Base-by-base conservation (phyloP, 2,888 invertebrate genomes). In the Eurytoma californica region DNA sequence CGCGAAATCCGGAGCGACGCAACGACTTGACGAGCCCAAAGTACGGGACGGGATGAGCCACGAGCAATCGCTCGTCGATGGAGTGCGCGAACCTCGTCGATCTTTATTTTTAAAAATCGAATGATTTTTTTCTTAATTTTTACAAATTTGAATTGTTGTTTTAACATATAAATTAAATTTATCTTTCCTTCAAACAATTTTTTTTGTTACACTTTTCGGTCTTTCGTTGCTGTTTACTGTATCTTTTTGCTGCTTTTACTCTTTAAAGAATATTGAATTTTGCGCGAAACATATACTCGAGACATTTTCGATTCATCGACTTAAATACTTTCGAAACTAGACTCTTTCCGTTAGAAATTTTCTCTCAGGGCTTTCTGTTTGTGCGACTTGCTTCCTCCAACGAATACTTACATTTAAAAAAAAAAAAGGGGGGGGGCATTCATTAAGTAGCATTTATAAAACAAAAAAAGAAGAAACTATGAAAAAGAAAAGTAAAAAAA, bases 241-340 rank as follows among this genome's bases (percentile, higher is more conserved):
- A 5, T 18, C 5, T 53, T 24, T 57, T 72, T 65, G 13, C 13
- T 53, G 55, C 12, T 14, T 30, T 16, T 20, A 65, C 9, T 39
- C 39, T 39, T 39, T 39, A 39, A 39, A 39, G 39, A 9, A 39
- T 39, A 39, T 39, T 9, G 39, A 39, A 39, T 39, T 39, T 39
- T 57, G 28, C 28, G 14, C n/a, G 53, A 24, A 69, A 18, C 3
- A 70, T 67, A 74, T 58, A 39, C 47, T 57, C 51, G 74, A 80
- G 80, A 77, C 80, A 77, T 74, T 74, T 70, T 80, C 74, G 80
- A 80, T 74, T 77, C 12, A n/a, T 53, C 49, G 7, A n/a, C 65
- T 47, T 28, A 13, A 39, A 30, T 57, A 39, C 16, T 55, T 39
- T 9, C 67, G 65, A 70, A 66, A 24, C 47, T 47, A 14, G 57